Percentiles rank a stretch among this genome's conserved stretches.
Evolutionary conservation across 2,888 invertebrate species (phyloP).

Genomic region (Lochmaea capreae): DNA sequence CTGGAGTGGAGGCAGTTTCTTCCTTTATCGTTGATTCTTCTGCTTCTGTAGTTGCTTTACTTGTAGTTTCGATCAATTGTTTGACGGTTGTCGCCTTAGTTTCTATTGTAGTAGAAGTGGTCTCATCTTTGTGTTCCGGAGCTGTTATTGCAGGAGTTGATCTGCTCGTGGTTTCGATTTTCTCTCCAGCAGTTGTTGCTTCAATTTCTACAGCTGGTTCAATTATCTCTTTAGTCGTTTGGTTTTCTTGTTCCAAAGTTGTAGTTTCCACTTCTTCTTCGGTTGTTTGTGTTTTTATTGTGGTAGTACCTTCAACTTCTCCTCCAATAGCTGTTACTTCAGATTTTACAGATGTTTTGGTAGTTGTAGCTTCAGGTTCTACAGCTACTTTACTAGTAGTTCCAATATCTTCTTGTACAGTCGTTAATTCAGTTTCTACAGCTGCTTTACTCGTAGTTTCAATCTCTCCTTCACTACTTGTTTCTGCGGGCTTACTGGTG

Average conservation of each 20-base stretch:
- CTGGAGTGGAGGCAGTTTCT: slow-evolving; percentile 2
- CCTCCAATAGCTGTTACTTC: neutral
- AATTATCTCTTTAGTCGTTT: neutral
- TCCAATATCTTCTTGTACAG: no score
- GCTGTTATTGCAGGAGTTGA: neutral
- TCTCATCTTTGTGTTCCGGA: neutral
- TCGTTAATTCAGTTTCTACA: neutral
- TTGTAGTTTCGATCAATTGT: slow-evolving; percentile 1
- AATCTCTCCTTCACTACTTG: neutral
- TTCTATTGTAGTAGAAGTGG: neutral
- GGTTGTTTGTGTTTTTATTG: neutral
- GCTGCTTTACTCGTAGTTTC: neutral
- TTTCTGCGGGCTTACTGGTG: neutral
- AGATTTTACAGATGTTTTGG: neutral
- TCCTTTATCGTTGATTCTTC: slow-evolving; percentile 9
- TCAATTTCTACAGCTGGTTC: neutral
- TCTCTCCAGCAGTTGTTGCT: neutral
- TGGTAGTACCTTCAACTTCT: neutral
- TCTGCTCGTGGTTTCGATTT: neutral
- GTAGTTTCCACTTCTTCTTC: no score
- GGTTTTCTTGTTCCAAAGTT: neutral
- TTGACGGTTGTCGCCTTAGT: neutral
- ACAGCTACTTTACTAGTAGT: neutral
- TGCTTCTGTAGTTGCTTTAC: slow-evolving; percentile 32
- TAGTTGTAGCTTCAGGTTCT: neutral